Conservation (phyloP, 2,113 vertebrate species). For the Bambusicola thoracicus region DNA sequence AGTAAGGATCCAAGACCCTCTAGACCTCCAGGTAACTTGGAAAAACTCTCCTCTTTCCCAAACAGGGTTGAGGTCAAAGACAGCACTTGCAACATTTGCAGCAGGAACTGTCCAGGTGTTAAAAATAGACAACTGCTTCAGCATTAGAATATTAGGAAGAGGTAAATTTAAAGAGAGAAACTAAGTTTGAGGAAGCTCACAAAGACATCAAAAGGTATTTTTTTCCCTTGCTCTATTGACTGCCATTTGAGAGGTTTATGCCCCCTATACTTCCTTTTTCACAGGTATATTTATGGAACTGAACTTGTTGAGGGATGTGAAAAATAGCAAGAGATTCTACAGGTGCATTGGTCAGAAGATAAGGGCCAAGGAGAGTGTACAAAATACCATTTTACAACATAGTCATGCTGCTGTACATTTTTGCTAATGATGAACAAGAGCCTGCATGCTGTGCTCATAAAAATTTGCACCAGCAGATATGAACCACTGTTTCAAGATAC, state of each 20-base stretch:
- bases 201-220: not conserved
- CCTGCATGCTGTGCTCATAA: no score
- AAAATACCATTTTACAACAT: no score
- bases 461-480: no score
- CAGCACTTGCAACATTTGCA: not conserved
- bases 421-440: no score
- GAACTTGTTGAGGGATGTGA: no score
- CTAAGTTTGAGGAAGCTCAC: not conserved
- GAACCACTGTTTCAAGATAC: no score
- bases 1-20: not conserved
- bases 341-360: no score
- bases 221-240: fast-evolving
- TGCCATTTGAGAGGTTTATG: not conserved
- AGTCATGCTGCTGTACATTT: no score
- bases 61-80: not conserved
- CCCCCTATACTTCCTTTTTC: not conserved
- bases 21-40: not conserved
- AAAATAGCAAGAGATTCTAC: no score
- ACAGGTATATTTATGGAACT: not conserved
- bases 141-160: not conserved
- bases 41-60: not conserved
- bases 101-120: not conserved
- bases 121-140: not conserved
- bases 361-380: no score
- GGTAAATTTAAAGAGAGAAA: not conserved